Percentiles rank a stretch among this genome's conserved stretches.
phyloP scores from a whole-genome alignment of 2,888 invertebrate species.

The Agrochola circellaris region DNA sequence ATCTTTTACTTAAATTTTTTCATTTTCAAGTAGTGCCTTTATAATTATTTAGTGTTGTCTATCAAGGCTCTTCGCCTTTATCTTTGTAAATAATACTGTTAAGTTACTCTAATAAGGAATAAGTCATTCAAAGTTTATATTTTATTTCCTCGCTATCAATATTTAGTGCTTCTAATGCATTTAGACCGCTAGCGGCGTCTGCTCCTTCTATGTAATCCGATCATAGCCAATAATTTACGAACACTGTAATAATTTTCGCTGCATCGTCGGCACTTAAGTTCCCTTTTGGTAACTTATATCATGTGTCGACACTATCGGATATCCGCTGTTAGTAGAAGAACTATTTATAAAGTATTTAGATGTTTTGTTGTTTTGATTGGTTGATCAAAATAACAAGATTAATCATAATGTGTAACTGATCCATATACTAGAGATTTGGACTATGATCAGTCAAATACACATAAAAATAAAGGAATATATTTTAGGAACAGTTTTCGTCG shows the following conservation, averaged over 20 bases:
- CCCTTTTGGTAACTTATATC: background rate
- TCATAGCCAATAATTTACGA: background rate
- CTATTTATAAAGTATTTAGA: background rate
- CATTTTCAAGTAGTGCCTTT: background rate
- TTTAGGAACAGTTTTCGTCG: too few species aligned
- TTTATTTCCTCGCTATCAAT: slow-evolving; percentile 9
- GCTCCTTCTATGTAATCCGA: slow-evolving; percentile 1
- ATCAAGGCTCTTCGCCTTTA: background rate
- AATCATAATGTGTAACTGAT: background rate
- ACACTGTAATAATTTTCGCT: slow-evolving; percentile 8
- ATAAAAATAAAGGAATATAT: background rate
- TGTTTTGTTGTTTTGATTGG: background rate
- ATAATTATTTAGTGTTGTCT: background rate
- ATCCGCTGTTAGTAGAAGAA: background rate
- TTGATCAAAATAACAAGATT: background rate
- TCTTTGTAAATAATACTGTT: background rate
- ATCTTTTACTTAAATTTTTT: background rate
- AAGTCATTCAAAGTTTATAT: background rate
- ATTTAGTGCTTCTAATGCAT: slow-evolving; percentile 10
- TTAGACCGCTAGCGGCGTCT: background rate
- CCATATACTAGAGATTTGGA: background rate
- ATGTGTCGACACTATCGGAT: background rate
- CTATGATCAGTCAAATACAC: background rate
- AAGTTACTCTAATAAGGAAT: background rate
- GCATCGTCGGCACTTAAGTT: background rate